Percentiles rank a stretch among this genome's conserved stretches.
Conservation (phyloP, 2,113 vertebrate species). For the Oreocharis arfaki region DNA sequence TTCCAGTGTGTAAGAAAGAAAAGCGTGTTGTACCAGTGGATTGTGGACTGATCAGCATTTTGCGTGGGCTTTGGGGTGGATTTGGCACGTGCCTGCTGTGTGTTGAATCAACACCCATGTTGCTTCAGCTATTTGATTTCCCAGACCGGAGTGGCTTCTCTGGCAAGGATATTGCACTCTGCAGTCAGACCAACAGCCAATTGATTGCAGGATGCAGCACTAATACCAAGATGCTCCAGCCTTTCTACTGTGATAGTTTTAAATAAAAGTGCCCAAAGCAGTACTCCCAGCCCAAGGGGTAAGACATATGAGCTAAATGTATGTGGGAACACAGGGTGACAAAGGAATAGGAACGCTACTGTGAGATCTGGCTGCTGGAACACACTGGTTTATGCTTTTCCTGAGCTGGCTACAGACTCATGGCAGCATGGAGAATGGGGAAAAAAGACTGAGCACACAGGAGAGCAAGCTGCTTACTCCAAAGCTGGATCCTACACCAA, state of each 20-base stretch:
- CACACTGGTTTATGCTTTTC: background rate
- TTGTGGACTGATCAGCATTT: background rate
- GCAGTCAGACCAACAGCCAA: accelerated
- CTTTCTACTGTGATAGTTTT: background rate
- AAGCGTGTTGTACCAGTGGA: background rate
- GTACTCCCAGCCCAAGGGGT: background rate
- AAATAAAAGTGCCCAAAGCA: background rate
- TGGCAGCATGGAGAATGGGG: background rate
- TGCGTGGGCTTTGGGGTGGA: background rate
- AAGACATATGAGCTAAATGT: background rate
- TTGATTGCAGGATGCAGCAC: background rate
- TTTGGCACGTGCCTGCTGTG: background rate
- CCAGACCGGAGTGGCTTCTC: background rate
- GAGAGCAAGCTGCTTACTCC: background rate
- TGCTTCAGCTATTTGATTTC: background rate
- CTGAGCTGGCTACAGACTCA: background rate
- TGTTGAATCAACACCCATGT: background rate
- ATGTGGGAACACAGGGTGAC: background rate
- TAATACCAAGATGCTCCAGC: background rate
- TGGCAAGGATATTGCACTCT: background rate
- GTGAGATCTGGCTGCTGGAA: background rate
- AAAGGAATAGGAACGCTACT: background rate
- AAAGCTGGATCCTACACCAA: background rate
- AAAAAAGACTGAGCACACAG: background rate
- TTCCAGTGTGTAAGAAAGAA: background rate